Evolutionary conservation across 2,888 invertebrate genomes (phyloP), one percentile per base, ranked within the genome.

Genomic region (Chrysomela aeneicollis): DNA sequence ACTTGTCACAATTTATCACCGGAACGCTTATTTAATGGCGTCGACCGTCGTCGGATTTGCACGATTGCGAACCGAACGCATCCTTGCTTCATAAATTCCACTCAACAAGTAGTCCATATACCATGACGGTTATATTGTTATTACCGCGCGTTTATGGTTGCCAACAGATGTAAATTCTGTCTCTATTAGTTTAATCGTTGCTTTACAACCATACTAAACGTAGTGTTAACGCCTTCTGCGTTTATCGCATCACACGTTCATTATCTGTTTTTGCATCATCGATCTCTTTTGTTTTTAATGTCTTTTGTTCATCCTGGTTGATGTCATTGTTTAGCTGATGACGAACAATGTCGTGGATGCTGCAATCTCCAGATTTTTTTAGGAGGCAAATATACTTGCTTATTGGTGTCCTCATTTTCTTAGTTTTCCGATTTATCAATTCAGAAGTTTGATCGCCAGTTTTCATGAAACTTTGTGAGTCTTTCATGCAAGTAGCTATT

Each of bases 61-160:
- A 80, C 81, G 81, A 80, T 74, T 66, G 64, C 66, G 69, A 70
- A 72, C 74, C 77, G 79, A 77, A 74, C 74, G 74, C 78, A 79
- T 78, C 78, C 76, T 77, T 77, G 75, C 78, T 81, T 81, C 83
- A 84, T 84, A 84, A 84, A 84, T 84, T 82, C 79, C 78, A 77
- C 82, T 83, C 84, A 84, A 84, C 84, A 84, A 83, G 84, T 84
- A 82, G 83, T 81, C 82, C 81, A 82, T 82, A 82, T 81, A 82
- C 79, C 77, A 79, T 76, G 78, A 78, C 79, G 79, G 81, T 82
- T 82, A 82, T 82, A 83, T 83, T 83, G 82, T 83, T 83, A 83
- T 83, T 83, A 82, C 82, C 77, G 79, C 81, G 80, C 82, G n/a
- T n/a, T 82, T 82, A 82, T 81, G 82, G 82, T 79, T 82, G 81